These are phyloP conservation scores for Chrysina gloriosa DNA, from an alignment of 2,888 invertebrate species.

Conservation along the genomic window DNA sequence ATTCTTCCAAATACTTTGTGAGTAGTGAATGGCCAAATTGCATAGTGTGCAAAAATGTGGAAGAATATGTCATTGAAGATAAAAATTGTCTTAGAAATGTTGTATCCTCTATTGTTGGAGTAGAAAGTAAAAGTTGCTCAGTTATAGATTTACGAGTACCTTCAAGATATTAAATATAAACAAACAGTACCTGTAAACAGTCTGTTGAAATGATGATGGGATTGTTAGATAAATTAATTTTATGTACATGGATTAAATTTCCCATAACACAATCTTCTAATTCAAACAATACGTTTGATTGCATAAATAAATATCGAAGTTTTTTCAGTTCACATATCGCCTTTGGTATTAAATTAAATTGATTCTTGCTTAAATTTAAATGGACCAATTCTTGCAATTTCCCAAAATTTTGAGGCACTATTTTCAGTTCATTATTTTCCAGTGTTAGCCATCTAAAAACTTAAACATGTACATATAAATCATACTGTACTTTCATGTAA, in stretches of 20 bases:
- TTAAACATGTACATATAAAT: not conserved
- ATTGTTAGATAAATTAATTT: constrained; percentile 60
- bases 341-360: constrained; percentile 68
- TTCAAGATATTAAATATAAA: too few species aligned
- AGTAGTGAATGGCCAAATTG: too few species aligned
- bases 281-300: constrained; percentile 57
- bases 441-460: constrained; percentile 73
- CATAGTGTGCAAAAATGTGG: too few species aligned
- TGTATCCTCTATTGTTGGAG: too few species aligned
- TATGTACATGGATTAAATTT: constrained; percentile 55
- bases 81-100: too few species aligned
- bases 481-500: not conserved
- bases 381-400: constrained; percentile 70
- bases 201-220: constrained; percentile 52
- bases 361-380: constrained; percentile 72
- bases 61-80: too few species aligned
- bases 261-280: constrained; percentile 54
- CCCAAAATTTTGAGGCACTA: constrained; percentile 68
- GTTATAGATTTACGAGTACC: too few species aligned
- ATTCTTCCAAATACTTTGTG: too few species aligned
- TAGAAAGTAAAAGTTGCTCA: too few species aligned
- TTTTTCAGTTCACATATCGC: constrained; percentile 56
- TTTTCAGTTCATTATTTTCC: constrained; percentile 71
- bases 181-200: constrained; percentile 49
- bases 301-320: constrained; percentile 57